Base-by-base conservation (phyloP, 2,888 invertebrate species). In the Embidobia sp. region DNA sequence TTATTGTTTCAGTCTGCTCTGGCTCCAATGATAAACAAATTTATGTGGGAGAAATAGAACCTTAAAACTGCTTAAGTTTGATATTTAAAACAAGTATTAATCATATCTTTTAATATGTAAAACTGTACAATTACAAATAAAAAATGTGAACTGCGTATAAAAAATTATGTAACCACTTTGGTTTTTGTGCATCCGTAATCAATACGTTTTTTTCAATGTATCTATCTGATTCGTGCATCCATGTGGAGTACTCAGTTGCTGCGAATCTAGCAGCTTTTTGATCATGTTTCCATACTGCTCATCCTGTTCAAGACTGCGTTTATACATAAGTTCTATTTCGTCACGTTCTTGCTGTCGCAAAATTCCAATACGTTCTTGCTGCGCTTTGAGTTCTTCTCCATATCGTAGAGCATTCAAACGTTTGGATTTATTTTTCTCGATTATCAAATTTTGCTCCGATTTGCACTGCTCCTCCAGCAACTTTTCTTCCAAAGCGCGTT, bases 21-120 rank as follows among this genome's bases (percentile, higher is more conserved):
- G 97, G 94, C 6, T 96, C 97, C 29, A 98, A 98, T 90, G 99
- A 99, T 90, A 99, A 98, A 90, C 95, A 95, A 83, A 92, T 99
- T 72, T 99, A 95, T 89, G 91, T 99, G 77, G 99, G 99, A 27
- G 99, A 99, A 92, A 96, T 99, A 81, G 97, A 98, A 87, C 11
- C 46, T 11, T 70, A 53, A 48, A 8, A 4, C 2, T 19, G 8
- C 8, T 19, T 8, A 22, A 15, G 15, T 18, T 11, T 16, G 10
- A 13, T 42, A 44, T 44, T 51, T 33, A 22, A 29, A 49, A 49
- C n/a, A 33, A 33, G 3, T 55, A 26, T 2, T 29, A 40, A n/a
- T 6, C n/a, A 27, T 2, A 46, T 15, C 15, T 13, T n/a, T n/a
- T n/a, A n/a, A n/a, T n/a, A n/a, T n/a, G n/a, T n/a, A n/a, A n/a